Evolutionary conservation across 2,888 invertebrate species (phyloP), one percentile per base, ranked within the genome.

Genomic region (Phorcus lineatus): DNA sequence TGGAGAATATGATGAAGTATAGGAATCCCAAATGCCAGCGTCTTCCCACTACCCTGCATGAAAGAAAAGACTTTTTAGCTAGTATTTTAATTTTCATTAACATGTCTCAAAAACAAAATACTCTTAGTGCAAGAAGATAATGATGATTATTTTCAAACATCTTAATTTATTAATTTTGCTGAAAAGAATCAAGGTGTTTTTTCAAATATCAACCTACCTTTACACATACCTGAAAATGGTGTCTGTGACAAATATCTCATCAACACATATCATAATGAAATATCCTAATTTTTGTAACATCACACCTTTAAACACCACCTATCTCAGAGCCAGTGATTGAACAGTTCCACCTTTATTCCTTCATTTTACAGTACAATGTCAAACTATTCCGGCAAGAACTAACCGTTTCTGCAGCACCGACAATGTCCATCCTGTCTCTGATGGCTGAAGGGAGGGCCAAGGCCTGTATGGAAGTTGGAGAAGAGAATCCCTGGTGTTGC

Each of bases 341-440:
- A 7, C 16, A 9, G n/a, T 57, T 57, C 6, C n/a, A 1, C 3
- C 9, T 17, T 24, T 16, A 7, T 57, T 57, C n/a, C 19, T 24
- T 9, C n/a, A 57, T 1, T 57, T 57, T 24, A 57, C 9, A 57
- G 57, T 16, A 24, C n/a, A 57, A n/a, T 24, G 57, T n/a, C 1
- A 7, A 11, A 57, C 13, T 57, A 57, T 57, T 19, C 24, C 13
- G 9, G 57, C 19, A 52, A 36, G 9, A 13, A 74, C 88, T 89
- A 85, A 94, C 94, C 0, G 99, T 99, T 94, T 99, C 98, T 2
- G 99, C 99, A 79, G 99, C 99, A n/a, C 99, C 99, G 0, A 99
- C 93, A 86, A 99, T 97, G 93, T 99, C 99, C 93, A 96, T 95
- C 74, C 96, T 95, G 57, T 97, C 98, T 78, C 91, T 86, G 77